These are phyloP conservation scores for Mohoua ochrocephala DNA, from an alignment of 2,113 vertebrate species.

Conservation along the genomic window DNA sequence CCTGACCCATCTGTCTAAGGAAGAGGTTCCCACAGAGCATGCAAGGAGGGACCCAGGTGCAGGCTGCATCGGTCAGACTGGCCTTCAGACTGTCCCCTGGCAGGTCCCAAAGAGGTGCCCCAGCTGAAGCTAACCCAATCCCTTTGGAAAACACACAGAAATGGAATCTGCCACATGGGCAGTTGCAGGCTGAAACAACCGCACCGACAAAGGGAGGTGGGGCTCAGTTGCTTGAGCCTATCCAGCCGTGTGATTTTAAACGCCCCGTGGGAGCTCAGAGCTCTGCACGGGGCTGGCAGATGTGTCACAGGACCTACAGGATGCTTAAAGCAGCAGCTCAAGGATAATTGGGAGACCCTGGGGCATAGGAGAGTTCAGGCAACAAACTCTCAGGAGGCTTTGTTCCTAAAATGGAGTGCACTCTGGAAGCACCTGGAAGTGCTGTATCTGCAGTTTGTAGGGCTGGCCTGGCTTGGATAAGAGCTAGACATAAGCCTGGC, in stretches of 20 bases:
- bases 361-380: neutral
- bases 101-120: neutral
- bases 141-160: neutral
- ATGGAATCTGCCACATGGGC: neutral
- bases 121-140: neutral
- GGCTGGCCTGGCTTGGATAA: neutral
- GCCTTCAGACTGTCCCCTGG: slow-evolving; percentile 22
- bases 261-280: neutral
- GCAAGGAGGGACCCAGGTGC: neutral
- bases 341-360: neutral
- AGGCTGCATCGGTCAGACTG: neutral
- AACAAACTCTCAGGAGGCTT: neutral
- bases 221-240: neutral
- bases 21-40: neutral
- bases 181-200: neutral
- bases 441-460: neutral
- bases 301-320: neutral
- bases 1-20: neutral
- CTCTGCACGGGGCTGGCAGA: neutral
- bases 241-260: neutral
- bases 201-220: neutral
- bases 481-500: neutral
- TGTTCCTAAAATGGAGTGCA: neutral
- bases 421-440: neutral
- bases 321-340: neutral